Evolutionary conservation across 2,888 invertebrate genomes (phyloP).

Genomic region (Sarcophaga variegata): DNA sequence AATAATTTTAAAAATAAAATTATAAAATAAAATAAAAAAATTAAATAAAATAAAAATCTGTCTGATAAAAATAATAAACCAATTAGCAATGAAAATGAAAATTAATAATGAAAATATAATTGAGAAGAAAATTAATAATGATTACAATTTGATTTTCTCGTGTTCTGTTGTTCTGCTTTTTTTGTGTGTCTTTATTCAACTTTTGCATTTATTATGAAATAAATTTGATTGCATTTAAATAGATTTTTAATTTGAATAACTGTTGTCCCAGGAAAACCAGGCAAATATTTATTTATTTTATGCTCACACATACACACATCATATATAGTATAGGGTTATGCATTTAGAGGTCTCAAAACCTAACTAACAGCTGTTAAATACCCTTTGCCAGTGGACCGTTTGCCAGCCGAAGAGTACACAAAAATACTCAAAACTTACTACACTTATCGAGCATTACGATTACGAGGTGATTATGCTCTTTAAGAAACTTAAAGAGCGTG

Average conservation of each 20-base stretch:
- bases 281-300: constrained; percentile 1
- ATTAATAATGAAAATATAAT: constrained; percentile 25
- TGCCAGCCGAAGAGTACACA: too few species aligned
- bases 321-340: too few species aligned
- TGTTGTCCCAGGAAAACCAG: neutral
- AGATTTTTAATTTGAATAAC: constrained; percentile 27
- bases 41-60: neutral
- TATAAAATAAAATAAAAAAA: neutral
- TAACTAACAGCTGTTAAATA: too few species aligned
- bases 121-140: neutral
- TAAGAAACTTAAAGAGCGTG: too few species aligned
- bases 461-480: too few species aligned
- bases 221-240: constrained; percentile 53
- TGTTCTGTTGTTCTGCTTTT: neutral
- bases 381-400: too few species aligned
- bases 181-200: constrained; percentile 6
- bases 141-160: constrained; percentile 1
- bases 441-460: too few species aligned
- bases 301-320: too few species aligned
- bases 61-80: neutral
- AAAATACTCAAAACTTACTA: too few species aligned
- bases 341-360: too few species aligned
- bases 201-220: constrained; percentile 55
- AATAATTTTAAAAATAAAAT: neutral
- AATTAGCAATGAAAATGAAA: neutral